Evolutionary conservation across 1,140 invertebrate genomes (phyloP), one percentile per base, ranked within the genome.

Genomic region (Drosophila pachea): DNA sequence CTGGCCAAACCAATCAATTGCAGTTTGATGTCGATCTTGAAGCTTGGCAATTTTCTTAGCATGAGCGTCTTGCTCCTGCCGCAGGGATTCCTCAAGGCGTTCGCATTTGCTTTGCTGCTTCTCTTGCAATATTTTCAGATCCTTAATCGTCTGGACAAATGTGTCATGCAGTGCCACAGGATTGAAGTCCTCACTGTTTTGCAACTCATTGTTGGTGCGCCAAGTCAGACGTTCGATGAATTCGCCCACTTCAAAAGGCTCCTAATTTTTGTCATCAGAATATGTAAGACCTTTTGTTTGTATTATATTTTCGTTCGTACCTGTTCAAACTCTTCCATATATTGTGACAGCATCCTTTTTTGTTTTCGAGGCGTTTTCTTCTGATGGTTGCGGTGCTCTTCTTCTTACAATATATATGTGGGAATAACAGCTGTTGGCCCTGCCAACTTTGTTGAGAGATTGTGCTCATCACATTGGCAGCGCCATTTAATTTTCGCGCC

Each of bases 141-240:
- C 94, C 91, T 95, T 94, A 48, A 98, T 98, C 5, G 96, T 95
- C 90, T 97, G 95, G 43, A 96, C 93, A 91, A 98, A 99, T 40
- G 97, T 96, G 76, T 96, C 95, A 86, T 97, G 95, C 54, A 99
- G 93, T 74, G 93, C 92, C 81, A 93, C 92, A 0, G 95, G 94
- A 89, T 95, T 94, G 81, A 96, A 95, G 56, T 91, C 94, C 55
- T 95, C 91, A 56, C 91, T 91, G 31, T 91, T 92, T 14, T 92
- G 92, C 35, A 92, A 93, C 83, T 96, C 95, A 69, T 94, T 94
- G 74, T 97, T 95, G 38, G 97, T 96, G 84, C 97, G 92, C 94
- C 97, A 98, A 62, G 98, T 98, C 73, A 99, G 91, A 62, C 97
- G 91, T 90, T 99, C 98, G 1, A 99, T 97, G 93, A 99, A 99